Evolutionary conservation across 2,113 vertebrate species (phyloP).

Genomic region (Arvicanthis niloticus): DNA sequence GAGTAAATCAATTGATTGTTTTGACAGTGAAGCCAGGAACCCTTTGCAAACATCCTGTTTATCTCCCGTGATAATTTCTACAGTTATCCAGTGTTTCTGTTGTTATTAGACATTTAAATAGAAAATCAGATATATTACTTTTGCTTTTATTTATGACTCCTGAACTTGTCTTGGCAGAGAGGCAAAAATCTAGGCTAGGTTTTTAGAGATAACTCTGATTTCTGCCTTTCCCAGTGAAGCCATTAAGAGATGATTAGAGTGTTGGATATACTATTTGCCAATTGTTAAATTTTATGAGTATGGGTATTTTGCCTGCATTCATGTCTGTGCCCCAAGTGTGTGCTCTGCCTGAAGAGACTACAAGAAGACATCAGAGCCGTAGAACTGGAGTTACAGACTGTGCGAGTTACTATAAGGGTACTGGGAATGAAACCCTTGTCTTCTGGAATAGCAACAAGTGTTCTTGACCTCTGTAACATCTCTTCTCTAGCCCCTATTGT

Average conservation of each 20-base stretch:
- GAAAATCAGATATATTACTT: not conserved
- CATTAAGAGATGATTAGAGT: not conserved
- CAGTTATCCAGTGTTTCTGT: not conserved
- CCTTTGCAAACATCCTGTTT: not conserved
- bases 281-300: not conserved
- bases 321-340: not conserved
- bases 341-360: not conserved
- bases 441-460: not conserved
- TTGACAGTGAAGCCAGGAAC: not conserved
- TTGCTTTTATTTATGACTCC: constrained; percentile 43
- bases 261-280: not conserved
- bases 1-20: not conserved
- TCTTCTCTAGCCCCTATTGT: not conserved
- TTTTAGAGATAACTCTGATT: not conserved
- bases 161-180: not conserved
- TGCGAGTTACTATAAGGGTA: not conserved
- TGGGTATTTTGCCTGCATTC: not conserved
- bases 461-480: not conserved
- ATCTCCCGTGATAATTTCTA: constrained; percentile 5
- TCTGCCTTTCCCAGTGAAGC: too few relatives aligned
- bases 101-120: constrained; percentile 25
- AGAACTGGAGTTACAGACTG: not conserved
- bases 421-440: not conserved
- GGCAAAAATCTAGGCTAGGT: not conserved
- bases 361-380: not conserved